Conservation (phyloP, 2,888 invertebrate genomes). For the Dendrolimus houi region DNA sequence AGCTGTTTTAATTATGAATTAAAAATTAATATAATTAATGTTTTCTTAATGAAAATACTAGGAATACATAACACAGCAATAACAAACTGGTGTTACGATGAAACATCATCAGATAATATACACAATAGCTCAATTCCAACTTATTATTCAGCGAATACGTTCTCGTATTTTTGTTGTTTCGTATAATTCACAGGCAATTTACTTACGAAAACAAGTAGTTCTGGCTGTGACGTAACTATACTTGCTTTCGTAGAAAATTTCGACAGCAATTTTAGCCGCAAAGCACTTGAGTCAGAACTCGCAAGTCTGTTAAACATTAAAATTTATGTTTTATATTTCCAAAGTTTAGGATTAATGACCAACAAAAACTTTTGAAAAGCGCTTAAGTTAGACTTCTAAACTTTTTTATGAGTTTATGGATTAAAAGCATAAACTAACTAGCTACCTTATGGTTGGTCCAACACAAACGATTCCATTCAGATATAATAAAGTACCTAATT, state of each 20-base stretch:
- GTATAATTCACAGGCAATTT: neutral
- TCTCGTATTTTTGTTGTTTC: neutral
- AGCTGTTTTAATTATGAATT: too few relatives aligned
- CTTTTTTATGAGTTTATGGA: neutral
- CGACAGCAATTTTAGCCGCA: neutral
- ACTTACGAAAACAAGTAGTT: neutral
- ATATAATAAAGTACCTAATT: too few relatives aligned
- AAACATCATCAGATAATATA: neutral
- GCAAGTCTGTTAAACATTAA: neutral
- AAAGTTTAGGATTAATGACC: neutral
- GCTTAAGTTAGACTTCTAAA: slow-evolving; percentile 1
- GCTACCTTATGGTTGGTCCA: too few relatives aligned
- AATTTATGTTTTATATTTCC: neutral
- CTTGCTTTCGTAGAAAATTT: neutral
- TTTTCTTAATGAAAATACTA: too few relatives aligned
- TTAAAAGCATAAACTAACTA: neutral
- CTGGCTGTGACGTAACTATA: neutral
- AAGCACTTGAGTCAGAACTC: neutral
- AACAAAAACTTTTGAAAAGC: neutral
- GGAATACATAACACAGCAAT: neutral
- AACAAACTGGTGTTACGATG: neutral
- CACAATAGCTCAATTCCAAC: neutral
- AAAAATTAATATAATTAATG: too few relatives aligned
- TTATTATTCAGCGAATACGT: neutral
- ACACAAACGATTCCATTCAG: too few relatives aligned